phyloP scores from a whole-genome alignment of 1,140 invertebrate genomes.

The Archivesica marissinica region DNA sequence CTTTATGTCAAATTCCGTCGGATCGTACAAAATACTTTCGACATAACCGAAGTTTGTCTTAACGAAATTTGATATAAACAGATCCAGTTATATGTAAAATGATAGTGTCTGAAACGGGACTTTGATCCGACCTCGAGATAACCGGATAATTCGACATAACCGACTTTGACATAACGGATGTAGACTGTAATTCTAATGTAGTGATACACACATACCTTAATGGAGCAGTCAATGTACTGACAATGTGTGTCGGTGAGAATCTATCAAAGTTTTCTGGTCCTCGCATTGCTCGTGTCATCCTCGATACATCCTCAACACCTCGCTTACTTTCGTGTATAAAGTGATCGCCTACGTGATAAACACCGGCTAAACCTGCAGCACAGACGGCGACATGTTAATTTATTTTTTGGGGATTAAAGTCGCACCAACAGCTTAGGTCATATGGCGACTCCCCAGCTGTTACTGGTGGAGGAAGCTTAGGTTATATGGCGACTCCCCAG shows the following conservation, averaged over 20 bases:
- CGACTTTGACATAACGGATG: background rate
- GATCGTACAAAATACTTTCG: too few relatives aligned
- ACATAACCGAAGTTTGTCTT: too few relatives aligned
- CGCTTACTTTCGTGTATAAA: constrained; percentile 78
- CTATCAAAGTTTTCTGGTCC: constrained; percentile 80
- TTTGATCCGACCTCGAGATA: background rate
- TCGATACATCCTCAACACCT: constrained; percentile 81
- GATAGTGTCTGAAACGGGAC: too few relatives aligned
- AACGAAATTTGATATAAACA: too few relatives aligned
- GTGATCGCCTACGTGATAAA: constrained; percentile 82
- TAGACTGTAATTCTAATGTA: background rate
- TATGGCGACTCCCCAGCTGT: too few relatives aligned
- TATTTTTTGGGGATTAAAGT: too few relatives aligned
- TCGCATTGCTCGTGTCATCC: constrained; percentile 81
- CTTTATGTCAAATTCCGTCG: too few relatives aligned
- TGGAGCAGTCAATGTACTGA: constrained; percentile 66
- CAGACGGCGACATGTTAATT: too few relatives aligned
- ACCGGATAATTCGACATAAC: background rate
- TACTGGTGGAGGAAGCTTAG: too few relatives aligned
- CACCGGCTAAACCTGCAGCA: constrained; percentile 80
- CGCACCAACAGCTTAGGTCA: too few relatives aligned
- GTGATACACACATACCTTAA: constrained; percentile 59
- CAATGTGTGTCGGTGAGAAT: constrained; percentile 79
- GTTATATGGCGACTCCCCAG: too few relatives aligned
- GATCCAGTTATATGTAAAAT: too few relatives aligned